phyloP scores from a whole-genome alignment of 2,888 invertebrate species.

The Callyntrura guangdongensis region DNA sequence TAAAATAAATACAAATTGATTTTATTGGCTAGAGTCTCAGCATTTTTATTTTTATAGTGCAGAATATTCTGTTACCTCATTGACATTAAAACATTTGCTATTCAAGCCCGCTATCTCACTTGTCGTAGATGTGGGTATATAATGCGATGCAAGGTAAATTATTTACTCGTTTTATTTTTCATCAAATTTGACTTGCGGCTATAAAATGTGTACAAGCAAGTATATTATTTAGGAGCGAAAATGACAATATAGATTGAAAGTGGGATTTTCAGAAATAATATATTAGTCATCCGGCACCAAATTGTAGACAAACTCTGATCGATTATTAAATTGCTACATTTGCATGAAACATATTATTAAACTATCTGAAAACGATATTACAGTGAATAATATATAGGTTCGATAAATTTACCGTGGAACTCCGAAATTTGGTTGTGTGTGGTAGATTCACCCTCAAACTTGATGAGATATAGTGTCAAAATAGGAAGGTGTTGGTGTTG shows the following conservation, averaged over 20 bases:
- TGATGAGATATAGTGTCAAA: too few relatives aligned
- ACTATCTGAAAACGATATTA: neutral
- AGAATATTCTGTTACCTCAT: constrained; percentile 10
- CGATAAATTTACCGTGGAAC: too few relatives aligned
- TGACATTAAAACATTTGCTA: constrained; percentile 4
- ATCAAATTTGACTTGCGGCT: constrained; percentile 1
- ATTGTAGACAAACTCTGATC: neutral
- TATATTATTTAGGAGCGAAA: neutral
- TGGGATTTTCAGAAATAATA: constrained; percentile 48
- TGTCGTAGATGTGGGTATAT: neutral
- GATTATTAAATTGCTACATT: neutral
- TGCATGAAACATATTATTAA: neutral
- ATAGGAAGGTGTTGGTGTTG: too few relatives aligned
- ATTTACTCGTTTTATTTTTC: constrained; percentile 1
- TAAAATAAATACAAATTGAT: neutral
- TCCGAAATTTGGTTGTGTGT: too few relatives aligned
- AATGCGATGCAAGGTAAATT: constrained; percentile 2
- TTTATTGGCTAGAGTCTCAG: neutral
- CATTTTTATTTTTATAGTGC: neutral
- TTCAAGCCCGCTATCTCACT: neutral
- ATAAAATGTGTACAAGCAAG: constrained; percentile 12
- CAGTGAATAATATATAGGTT: too few relatives aligned
- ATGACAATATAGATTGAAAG: constrained; percentile 57
- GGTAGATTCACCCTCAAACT: too few relatives aligned
- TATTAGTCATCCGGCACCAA: constrained; percentile 30